These are phyloP conservation scores for Phaethon lepturus DNA, from an alignment of 2,113 vertebrate genomes.

Conservation along the genomic window DNA sequence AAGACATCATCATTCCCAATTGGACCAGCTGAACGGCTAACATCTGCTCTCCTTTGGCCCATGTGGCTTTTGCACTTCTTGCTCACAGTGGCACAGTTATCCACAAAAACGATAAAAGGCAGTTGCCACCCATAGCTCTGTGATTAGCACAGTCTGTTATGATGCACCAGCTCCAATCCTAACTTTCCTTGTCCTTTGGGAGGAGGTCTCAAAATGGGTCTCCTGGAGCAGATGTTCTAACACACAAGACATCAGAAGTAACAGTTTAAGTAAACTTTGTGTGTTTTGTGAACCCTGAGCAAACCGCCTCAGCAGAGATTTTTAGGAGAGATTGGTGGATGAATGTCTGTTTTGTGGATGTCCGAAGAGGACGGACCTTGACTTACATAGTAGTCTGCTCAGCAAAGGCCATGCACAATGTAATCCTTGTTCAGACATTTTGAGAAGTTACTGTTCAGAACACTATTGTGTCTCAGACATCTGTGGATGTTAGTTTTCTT, in stretches of 20 bases:
- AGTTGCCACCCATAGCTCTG: not conserved
- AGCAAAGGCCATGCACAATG: not conserved
- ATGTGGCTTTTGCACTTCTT: not conserved
- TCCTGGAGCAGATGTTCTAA: not conserved
- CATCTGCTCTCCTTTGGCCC: not conserved
- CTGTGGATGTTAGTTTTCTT: not conserved
- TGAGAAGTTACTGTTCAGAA: not conserved
- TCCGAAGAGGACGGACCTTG: not conserved
- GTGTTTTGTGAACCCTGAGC: not conserved
- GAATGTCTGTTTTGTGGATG: rapidly evolving
- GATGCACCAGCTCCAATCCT: not conserved
- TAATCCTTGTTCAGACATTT: not conserved
- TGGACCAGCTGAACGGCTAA: not conserved
- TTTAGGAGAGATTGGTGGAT: not conserved
- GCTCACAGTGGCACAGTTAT: not conserved
- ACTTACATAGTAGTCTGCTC: not conserved
- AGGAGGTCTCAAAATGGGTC: not conserved
- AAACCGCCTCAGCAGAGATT: not conserved
- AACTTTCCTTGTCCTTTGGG: not conserved
- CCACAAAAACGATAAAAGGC: not conserved
- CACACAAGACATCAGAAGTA: not conserved
- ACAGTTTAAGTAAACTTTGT: not conserved
- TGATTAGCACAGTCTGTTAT: not conserved
- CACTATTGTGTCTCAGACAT: not conserved
- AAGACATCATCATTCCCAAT: not conserved